Base-by-base conservation (phyloP, 2,888 invertebrate species). In the Nowickia ferox region DNA sequence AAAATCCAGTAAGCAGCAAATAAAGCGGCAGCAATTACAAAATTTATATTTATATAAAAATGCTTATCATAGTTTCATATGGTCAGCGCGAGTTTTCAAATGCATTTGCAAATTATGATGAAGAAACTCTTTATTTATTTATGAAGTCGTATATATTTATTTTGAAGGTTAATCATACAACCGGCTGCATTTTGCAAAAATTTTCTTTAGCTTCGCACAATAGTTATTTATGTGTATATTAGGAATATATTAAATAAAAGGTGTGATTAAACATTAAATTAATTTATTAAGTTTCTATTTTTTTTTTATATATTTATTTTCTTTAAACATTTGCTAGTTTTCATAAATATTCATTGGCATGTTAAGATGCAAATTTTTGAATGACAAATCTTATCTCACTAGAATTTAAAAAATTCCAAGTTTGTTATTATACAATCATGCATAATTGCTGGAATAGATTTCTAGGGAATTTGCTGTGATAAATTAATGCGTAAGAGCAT, bases 111-210 rank as follows among this genome's bases (percentile, higher is more conserved):
- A 81, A 81, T 68, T 81, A 53, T 75, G 59, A 30, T 30, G 30
- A 6, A 30, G 30, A 81, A 81, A 68, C 48, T 68, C 22, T 22
- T 71, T 10, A 61, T 69, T 69, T 51, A 68, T 44, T 10, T 57
- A 38, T 57, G 63, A 66, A 77, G 48, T 59, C 48, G 15, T 59
- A 51, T 40, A 48, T 57, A 68, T 38, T 30, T 72, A 86, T 66
- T 30, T 30, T 75, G 83, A 86, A 83, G 86, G 83, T 79, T 83
- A n/a, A n/a, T n/a, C n/a, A n/a, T n/a, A n/a, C n/a, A n/a, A n/a
- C n/a, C 13, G 2, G 55, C 19, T 59, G 68, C 55, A 17, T 40
- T 40, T 40, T 15, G 57, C 5, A 68, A 69, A 68, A 40, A 48
- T 77, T 69, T 30, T 61, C 22, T 8, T 15, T 66, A 10, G 48